Evolutionary conservation across 2,113 vertebrate species (phyloP), one percentile per base, ranked within the genome.

Genomic region (Pycnonotus jocosus): DNA sequence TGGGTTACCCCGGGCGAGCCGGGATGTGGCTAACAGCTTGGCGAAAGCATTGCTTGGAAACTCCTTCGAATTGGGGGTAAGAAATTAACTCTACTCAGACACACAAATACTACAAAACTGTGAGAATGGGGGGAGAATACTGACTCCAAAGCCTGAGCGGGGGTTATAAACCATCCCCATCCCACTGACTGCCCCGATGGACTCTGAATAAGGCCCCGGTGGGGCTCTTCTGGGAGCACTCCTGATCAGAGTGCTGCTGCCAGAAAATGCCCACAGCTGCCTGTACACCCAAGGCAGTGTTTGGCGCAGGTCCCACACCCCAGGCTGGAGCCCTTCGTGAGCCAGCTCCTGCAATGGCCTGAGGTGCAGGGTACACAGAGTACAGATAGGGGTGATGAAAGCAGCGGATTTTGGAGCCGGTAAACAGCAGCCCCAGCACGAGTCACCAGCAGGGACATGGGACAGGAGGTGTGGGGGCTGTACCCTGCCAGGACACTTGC

Each of bases 1-100:
- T 4, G 25, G 64, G 35, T 5, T 13, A 0, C 19, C 40, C 15
- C 0, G 0, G 58, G 28, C 3, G 2, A 65, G 68, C 33, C 0
- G 4, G 35, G 72, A 66, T 7, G 28, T 1, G 2, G 33, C 51
- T 0, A 1, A 8, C 11, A 31, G 77, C 73, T 71, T 51, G 47
- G 65, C 16, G 7, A 68, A 56, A 73, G 16, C 60, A 48, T 66
- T 50, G 9, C 56, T 84, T 74, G 66, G 70, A 85, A 87, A 74
- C 4, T 12, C 17, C 11, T 58, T 66, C 2, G 2, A 15, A 31
- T 2, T 1, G 0, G 16, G 7, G 19, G 15, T 1, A 2, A 24
- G 20, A 60, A 68, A 44, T 50, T 64, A 53, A 47, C 38, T 66
- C 69, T 42, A 10, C 65, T 68, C 37, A 19, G 35, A 42, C 8